phyloP scores from a whole-genome alignment of 2,797 vertebrate species.

The Alfaro cultratus region DNA sequence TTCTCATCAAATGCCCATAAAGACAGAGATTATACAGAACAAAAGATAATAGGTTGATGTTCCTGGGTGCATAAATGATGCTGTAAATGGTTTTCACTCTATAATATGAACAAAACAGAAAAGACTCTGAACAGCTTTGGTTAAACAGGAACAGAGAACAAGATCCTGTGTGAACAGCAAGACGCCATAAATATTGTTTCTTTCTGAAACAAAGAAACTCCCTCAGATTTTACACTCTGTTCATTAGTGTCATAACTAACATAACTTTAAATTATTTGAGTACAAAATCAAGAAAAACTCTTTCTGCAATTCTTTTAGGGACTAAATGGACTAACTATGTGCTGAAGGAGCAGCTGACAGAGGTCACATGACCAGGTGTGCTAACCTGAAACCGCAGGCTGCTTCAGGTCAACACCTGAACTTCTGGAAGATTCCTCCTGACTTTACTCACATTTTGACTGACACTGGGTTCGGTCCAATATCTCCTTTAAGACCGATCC shows the following conservation, averaged over 20 bases:
- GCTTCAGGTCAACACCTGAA: too few relatives aligned
- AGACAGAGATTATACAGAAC: conserved; percentile 23
- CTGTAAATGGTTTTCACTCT: conserved; percentile 38
- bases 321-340: not conserved
- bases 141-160: not conserved
- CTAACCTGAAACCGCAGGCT: too few relatives aligned
- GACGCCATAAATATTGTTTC: too few relatives aligned
- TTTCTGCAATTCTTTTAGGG: too few relatives aligned
- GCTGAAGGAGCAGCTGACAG: not conserved
- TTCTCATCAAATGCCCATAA: conserved; percentile 25
- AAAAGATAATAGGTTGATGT: conserved; percentile 19
- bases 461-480: not conserved
- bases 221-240: too few relatives aligned
- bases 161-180: too few relatives aligned
- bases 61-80: conserved; percentile 36
- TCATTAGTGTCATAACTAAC: too few relatives aligned
- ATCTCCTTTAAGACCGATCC: not conserved
- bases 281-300: too few relatives aligned
- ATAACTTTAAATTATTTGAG: too few relatives aligned
- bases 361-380: not conserved
- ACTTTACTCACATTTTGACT: not conserved
- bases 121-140: not conserved
- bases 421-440: not conserved
- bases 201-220: too few relatives aligned
- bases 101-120: conserved; percentile 14